These are phyloP conservation scores for Rhinatrema bivittatum DNA, from an alignment of 2,797 vertebrate species.

Conservation along the genomic window DNA sequence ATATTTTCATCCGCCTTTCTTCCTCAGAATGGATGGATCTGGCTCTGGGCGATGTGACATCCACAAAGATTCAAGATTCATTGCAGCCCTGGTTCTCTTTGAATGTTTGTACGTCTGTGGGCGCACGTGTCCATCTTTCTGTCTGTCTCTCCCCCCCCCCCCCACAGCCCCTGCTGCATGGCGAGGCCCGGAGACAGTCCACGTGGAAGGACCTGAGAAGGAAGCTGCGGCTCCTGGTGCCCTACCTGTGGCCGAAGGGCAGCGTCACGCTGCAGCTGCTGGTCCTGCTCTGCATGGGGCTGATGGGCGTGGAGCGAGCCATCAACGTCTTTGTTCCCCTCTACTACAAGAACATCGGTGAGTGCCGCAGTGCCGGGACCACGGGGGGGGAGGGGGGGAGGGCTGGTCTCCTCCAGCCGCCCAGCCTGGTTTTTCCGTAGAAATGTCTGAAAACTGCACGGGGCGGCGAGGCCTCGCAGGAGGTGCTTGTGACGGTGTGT, in stretches of 20 bases:
- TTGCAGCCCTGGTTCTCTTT: too few relatives aligned
- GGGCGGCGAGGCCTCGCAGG: too few relatives aligned
- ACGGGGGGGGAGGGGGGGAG: background rate
- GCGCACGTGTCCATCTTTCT: too few relatives aligned
- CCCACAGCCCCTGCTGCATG: conserved; percentile 57
- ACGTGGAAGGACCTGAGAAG: conserved; percentile 78
- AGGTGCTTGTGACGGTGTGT: too few relatives aligned
- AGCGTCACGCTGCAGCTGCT: conserved; percentile 71
- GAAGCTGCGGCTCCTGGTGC: conserved; percentile 73
- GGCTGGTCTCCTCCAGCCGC: background rate
- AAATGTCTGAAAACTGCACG: background rate
- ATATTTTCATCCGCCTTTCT: too few relatives aligned
- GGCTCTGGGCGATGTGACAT: too few relatives aligned
- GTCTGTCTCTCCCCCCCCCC: background rate
- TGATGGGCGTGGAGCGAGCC: conserved; percentile 79
- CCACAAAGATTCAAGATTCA: too few relatives aligned
- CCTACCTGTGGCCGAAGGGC: conserved; percentile 84
- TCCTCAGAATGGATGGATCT: too few relatives aligned
- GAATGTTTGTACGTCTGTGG: too few relatives aligned
- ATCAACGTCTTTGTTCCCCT: conserved; percentile 91
- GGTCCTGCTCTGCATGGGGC: conserved; percentile 76
- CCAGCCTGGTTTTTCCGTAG: too few relatives aligned
- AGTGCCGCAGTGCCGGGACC: too few relatives aligned
- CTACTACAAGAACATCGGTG: conserved; percentile 87
- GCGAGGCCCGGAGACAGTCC: conserved; percentile 44